Evolutionary conservation across 2,113 vertebrate genomes (phyloP).

Genomic region (Sander vitreus): DNA sequence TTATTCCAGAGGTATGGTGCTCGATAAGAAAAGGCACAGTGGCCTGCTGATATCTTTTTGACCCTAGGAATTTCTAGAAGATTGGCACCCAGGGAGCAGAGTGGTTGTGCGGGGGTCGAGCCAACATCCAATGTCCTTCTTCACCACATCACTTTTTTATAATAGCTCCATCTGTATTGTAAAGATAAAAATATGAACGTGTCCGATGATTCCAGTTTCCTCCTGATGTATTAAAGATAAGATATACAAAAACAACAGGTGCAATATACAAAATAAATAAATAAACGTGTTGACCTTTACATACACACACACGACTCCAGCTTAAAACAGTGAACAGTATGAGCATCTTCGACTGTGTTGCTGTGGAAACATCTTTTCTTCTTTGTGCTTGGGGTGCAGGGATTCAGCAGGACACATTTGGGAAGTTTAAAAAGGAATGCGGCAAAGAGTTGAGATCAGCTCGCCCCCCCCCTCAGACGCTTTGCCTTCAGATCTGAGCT

Average conservation of each 20-base stretch:
- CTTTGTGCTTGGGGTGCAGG: neutral
- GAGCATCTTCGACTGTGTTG: constrained; percentile 19
- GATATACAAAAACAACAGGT: neutral
- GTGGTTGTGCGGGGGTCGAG: too few relatives aligned
- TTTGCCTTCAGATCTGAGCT: constrained; percentile 32
- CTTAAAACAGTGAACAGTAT: neutral
- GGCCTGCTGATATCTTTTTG: too few relatives aligned
- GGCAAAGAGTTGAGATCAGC: constrained; percentile 20
- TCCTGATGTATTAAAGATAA: neutral
- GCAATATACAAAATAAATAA: neutral
- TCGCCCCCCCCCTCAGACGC: constrained; percentile 9
- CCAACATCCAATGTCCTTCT: neutral
- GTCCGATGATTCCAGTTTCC: neutral
- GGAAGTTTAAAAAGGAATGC: constrained; percentile 38
- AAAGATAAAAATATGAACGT: neutral
- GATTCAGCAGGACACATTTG: constrained; percentile 23
- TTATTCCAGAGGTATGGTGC: too few relatives aligned
- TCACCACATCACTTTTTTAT: neutral
- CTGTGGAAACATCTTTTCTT: constrained; percentile 36
- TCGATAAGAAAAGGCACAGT: too few relatives aligned
- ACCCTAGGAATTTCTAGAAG: too few relatives aligned
- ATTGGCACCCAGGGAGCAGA: too few relatives aligned
- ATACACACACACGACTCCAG: constrained; percentile 1
- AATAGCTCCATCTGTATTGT: neutral
- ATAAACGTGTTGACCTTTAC: constrained; percentile 3